A percentile compares a stretch with the other conserved stretches of the same genome.
Conservation (phyloP, 2,888 invertebrate species). For the Napeogenes sylphis region DNA sequence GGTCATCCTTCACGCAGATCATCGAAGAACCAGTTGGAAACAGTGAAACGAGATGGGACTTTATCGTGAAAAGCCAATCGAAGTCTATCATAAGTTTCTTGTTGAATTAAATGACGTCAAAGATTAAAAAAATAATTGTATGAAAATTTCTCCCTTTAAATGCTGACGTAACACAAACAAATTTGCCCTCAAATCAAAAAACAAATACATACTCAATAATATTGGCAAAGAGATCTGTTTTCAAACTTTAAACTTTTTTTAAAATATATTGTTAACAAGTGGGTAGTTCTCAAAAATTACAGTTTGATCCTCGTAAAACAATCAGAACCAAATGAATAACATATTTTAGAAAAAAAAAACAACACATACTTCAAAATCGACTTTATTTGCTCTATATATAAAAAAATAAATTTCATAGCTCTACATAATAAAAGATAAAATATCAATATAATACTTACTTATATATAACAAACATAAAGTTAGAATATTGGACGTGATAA, state of each 20-base stretch:
- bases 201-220: no score
- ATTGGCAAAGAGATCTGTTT: no score
- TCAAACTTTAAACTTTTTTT: no score
- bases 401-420: constrained; percentile 64
- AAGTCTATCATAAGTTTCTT: constrained; percentile 25
- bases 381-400: constrained; percentile 70
- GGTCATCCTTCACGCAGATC: constrained; percentile 22
- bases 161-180: no score
- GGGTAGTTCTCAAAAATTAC: no score
- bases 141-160: constrained; percentile 18
- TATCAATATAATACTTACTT: constrained; percentile 72
- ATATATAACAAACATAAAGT: constrained; percentile 57
- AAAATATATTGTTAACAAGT: no score
- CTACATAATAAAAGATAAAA: constrained; percentile 70
- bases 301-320: no score
- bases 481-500: constrained; percentile 65
- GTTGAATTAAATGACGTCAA: constrained; percentile 22
- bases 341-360: constrained; percentile 7
- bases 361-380: constrained; percentile 54
- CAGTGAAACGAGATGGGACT: constrained; percentile 21
- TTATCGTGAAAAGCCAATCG: constrained; percentile 23
- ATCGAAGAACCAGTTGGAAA: constrained; percentile 26
- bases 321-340: no score
- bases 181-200: no score
- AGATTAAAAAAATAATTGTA: constrained; percentile 23